Conservation (phyloP, 2,113 vertebrate genomes). For the Thryonomys swinderianus region DNA sequence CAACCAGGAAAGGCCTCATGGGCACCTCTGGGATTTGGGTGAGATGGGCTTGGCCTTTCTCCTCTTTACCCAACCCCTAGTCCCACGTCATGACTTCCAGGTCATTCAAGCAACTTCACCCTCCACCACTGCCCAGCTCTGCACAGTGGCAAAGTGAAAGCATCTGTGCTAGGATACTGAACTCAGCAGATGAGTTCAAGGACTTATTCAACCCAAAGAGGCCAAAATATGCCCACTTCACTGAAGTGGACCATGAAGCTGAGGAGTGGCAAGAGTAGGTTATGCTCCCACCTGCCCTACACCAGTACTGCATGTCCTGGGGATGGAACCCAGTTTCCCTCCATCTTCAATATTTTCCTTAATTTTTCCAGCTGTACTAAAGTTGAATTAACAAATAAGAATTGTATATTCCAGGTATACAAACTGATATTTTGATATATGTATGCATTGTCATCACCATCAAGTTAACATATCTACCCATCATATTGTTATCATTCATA, state of each 20-base stretch:
- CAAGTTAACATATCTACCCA: background rate
- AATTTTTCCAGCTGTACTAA: background rate
- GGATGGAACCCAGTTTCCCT: background rate
- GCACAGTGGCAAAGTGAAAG: background rate
- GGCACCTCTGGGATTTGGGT: background rate
- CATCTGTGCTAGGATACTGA: background rate
- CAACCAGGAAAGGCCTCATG: background rate
- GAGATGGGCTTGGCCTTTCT: background rate
- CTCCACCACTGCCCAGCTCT: background rate
- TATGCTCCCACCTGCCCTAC: background rate
- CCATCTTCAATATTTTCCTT: background rate
- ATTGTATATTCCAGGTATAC: background rate
- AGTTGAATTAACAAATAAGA: background rate
- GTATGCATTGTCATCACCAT: background rate
- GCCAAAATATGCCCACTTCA: background rate
- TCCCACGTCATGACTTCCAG: background rate
- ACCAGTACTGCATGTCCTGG: background rate
- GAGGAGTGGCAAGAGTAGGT: background rate
- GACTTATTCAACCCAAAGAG: background rate
- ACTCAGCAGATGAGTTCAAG: background rate
- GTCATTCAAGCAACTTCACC: background rate
- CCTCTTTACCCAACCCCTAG: background rate
- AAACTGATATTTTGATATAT: background rate
- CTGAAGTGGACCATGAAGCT: background rate
- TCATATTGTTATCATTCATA: background rate